Base-by-base conservation (phyloP, 2,888 invertebrate genomes). In the Adelphocoris suturalis region DNA sequence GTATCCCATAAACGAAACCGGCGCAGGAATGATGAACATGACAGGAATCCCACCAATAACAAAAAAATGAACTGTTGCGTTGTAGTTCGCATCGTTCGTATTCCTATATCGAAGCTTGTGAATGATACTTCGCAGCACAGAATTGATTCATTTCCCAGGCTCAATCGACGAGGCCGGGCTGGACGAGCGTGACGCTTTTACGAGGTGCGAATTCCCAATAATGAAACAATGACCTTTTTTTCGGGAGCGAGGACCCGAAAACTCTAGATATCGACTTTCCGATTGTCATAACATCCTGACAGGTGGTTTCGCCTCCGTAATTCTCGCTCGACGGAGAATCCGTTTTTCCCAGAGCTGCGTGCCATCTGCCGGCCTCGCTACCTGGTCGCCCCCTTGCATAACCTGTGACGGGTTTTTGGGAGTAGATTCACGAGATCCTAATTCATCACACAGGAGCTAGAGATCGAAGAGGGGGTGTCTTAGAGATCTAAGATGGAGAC, bases 281-380 rank as follows among this genome's bases (percentile, higher is more conserved):
- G 82, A 82, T 82, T 82, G 82, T 82, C 82, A 82, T 82, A 82
- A 82, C 82, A 82, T 82, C 82, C 82, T 82, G 82, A 82, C 82
- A 82, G 82, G 82, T 82, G 82, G 82, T 52, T 55, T 23, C 68
- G 68, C 19, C 68, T 27, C 23, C 27, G 23, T 19, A 23, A 68
- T 23, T 68, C 27, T 27, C 27, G 19, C 23, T 68, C 19, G 68
- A 11, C 12, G 19, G 4, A 23, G 19, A 68, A 19, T 19, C 19
- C 19, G n/a, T 27, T 19, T 19, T 68, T 19, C 68, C 68, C 16
- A 68, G 82, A 19, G 52, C 82, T 82, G 82, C 82, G 82, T 82
- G 82, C 82, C 82, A 82, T 82, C 82, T 82, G 82, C 82, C 52
- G 19, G 14, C 52, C 82, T 37, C 68, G 19, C 52, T 82, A 82